Conservation (phyloP, 2,113 vertebrate genomes). For the Mustela lutreola region DNA sequence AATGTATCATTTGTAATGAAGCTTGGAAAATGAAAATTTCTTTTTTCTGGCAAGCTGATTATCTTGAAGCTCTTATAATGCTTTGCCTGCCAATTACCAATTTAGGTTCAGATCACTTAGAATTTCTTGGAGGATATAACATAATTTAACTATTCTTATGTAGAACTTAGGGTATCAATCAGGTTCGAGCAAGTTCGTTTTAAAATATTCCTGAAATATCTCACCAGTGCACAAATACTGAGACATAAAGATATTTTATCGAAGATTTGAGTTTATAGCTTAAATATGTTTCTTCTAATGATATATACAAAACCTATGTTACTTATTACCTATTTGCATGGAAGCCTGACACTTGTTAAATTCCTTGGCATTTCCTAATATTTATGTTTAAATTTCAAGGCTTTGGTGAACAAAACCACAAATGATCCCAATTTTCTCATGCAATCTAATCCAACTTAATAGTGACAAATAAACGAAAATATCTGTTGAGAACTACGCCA, state of each 20-base stretch:
- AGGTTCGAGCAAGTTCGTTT: neutral
- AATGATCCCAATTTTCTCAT: neutral
- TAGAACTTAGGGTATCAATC: neutral
- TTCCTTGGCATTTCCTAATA: slow-evolving; percentile 30
- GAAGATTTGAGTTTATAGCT: neutral
- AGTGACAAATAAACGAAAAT: slow-evolving; percentile 51
- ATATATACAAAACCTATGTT: neutral
- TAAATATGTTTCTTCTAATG: slow-evolving; percentile 11
- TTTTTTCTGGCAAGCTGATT: slow-evolving; percentile 43
- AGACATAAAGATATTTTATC: neutral
- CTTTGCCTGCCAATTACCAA: slow-evolving; percentile 36
- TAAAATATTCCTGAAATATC: slow-evolving; percentile 35
- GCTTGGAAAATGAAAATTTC: slow-evolving; percentile 36
- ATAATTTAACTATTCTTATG: neutral
- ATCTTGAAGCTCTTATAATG: slow-evolving; percentile 45
- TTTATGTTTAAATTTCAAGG: slow-evolving; percentile 32
- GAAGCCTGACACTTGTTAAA: neutral
- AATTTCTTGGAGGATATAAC: slow-evolving; percentile 44
- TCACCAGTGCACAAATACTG: neutral
- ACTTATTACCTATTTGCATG: neutral
- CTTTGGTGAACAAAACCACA: slow-evolving; percentile 36
- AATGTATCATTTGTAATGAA: slow-evolving; percentile 41
- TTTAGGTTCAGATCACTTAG: slow-evolving; percentile 40
- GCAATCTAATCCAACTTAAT: slow-evolving; percentile 50
- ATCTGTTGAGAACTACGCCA: slow-evolving; percentile 3